Base-by-base conservation (phyloP, 23 tunicate genomes). In the Pegea sp. region DNA sequence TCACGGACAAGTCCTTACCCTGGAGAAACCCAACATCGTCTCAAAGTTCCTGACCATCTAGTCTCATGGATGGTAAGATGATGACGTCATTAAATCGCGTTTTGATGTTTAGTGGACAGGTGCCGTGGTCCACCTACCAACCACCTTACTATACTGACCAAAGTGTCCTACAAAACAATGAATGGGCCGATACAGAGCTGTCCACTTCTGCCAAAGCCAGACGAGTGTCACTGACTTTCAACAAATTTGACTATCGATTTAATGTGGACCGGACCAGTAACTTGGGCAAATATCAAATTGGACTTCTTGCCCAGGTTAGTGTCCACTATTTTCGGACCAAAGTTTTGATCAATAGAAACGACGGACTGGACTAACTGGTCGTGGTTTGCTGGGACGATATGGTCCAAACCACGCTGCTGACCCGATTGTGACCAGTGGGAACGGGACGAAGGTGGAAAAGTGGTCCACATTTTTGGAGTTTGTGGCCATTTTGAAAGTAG, bases 381-480 rank as follows among this genome's bases (percentile, higher is more conserved):
- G 98, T 0, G 98, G 98, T 11, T 34, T 64, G 56, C 65, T 87
- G 49, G 97, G 97, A 8, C 62, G 88, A 1, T 87, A 69, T 29
- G 97, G 97, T 20, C 96, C 96, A 11, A 87, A 87, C 52, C 90
- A 91, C 44, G 99, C 99, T 1, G 99, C 90, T 31, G 99, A 91
- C 59, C 99, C 99, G 2, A 67, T 91, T 31, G 93, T 91, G 4
- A 91, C 99, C 11, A 58, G 93, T 91, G 99, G 99, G 62, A 61
- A 28, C 28, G 62, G 50, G 62, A 56, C 26, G 64, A 49, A 3
- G 25, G 53, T 34, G 75, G 70, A 34, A 53, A 61, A 19, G 60
- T 62, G 22, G 28, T 57, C 22, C 33, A 31, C 26, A 56, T 38
- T 6, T 43, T 91, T 21, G 78, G 78, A 68, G 78, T 81, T 55